Base-by-base conservation (phyloP, 2,888 invertebrate species). In the Dichetophora obliterata region DNA sequence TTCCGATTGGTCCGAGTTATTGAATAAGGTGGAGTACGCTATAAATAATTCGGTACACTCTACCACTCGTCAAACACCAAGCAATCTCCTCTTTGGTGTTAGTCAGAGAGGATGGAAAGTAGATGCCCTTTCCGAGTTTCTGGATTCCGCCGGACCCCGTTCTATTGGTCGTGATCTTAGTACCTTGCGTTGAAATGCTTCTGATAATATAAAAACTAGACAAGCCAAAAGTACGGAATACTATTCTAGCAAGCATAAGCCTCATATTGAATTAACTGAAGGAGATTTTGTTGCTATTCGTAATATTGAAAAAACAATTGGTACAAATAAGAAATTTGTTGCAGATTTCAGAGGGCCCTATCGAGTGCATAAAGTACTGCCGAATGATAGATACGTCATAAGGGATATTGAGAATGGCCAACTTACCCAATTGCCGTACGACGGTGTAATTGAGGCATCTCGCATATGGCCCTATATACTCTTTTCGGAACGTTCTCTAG, bases 1-100 rank as follows among this genome's bases (percentile, higher is more conserved):
- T 6, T 54, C 66, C 6, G 48, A 75, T 68, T 57, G 68, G 68
- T 14, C 2, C 9, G 2, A 14, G 16, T 37, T 19, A 11, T 5
- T 68, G 6, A 8, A 9, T 3, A 6, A 50, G n/a, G 69, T 69
- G 16, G 52, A 69, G 50, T 69, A 69, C 31, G 50, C 69, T 6
- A 69, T 69, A 24, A 69, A 69, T 50, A 69, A 50, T 37, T 50
- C 69, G n/a, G 8, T 27, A 8, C 69, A 69, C 16, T 50, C 69
- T 52, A 27, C 16, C 16, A 69, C 69, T 6, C 24, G 24, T 27
- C 9, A 27, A n/a, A 16, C 69, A 16, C 69, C 69, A 5, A 27
- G 52, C 52, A 24, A 24, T 8, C n/a, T 66, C 11, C n/a, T 66
- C 1, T 66, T 66, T 43, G 65, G 37, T 19, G 65, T 66, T 19